These are phyloP conservation scores for Crambe crambe DNA, from an alignment of 37 sponge, comb jelly and placozoan genomes.

Conservation along the genomic window DNA sequence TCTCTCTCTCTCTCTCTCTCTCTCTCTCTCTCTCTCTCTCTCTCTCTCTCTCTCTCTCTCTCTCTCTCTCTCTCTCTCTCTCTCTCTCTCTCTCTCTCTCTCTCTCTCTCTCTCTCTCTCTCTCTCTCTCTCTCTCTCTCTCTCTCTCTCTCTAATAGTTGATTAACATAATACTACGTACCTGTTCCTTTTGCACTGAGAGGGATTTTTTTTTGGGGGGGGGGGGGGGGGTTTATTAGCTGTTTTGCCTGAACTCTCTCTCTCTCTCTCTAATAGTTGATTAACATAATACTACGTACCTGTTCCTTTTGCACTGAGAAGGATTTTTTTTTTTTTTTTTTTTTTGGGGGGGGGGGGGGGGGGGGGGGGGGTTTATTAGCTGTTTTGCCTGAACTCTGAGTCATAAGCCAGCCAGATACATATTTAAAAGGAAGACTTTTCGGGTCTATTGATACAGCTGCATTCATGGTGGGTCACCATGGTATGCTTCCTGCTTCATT, in stretches of 20 bases:
- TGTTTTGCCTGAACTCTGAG: neutral
- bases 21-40: conserved; percentile 2
- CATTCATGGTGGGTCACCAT: too few relatives aligned
- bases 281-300: neutral
- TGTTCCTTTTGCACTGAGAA: neutral
- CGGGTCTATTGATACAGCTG: too few relatives aligned
- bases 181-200: neutral
- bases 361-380: neutral
- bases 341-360: neutral
- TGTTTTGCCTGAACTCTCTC: neutral
- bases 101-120: too few relatives aligned
- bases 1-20: neutral
- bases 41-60: conserved; percentile 16
- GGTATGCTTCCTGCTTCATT: too few relatives aligned
- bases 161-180: neutral
- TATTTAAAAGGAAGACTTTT: too few relatives aligned
- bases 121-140: neutral
- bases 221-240: neutral
- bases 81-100: too few relatives aligned
- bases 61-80: too few relatives aligned
- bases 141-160: neutral
- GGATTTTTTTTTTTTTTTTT: neutral
- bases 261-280: neutral
- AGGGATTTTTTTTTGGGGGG: neutral
- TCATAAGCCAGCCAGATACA: too few relatives aligned